Base-by-base conservation (phyloP, 2,888 invertebrate genomes). In the Cosmopolites sordidus region DNA sequence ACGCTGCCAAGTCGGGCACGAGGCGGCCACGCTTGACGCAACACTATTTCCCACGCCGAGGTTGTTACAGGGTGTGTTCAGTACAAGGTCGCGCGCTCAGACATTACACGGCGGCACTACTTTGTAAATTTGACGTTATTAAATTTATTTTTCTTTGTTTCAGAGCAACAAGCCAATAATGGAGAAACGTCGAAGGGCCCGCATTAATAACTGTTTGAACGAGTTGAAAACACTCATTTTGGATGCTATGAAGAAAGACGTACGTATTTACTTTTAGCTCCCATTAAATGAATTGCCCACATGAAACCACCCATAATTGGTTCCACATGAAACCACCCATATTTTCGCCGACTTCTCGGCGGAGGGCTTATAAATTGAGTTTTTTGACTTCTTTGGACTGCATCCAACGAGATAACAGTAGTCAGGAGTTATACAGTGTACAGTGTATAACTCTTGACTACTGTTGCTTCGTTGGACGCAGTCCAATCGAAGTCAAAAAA, bases 91-190 rank as follows among this genome's bases (percentile, higher is more conserved):
- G 55, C 17, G 15, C 16, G 40, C 14, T 8, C 33, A 3, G n/a
- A 11, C 5, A 33, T 33, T 8, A n/a, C n/a, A 33, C n/a, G 8
- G 33, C 12, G 12, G 5, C 33, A 4, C 33, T 33, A 33, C 11
- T 40, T 5, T 15, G 15, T 16, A 4, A 16, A 4, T 5, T 14
- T 16, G 15, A 16, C 9, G 16, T 40, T n/a, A 12, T 8, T 40
- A 16, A 40, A 16, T 9, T 42, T 16, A 15, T 45, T 37, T 12
- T 11, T 48, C 33, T 60, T 58, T 58, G 54, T 80, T 83, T 61
- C 82, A 92, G 92, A 91, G 88, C 49, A 91, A 92, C 69, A 92
- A 92, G 72, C 93, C 93, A 22, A 89, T 93, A 64, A 93, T 93
- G 91, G 93, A 93, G 75, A 93, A 93, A 74, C 81, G 89, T 64